Percentiles rank a stretch among this genome's conserved stretches.
These are phyloP conservation scores for Pseudococcus viburni DNA, from an alignment of 2,888 invertebrate species.

Conservation along the genomic window DNA sequence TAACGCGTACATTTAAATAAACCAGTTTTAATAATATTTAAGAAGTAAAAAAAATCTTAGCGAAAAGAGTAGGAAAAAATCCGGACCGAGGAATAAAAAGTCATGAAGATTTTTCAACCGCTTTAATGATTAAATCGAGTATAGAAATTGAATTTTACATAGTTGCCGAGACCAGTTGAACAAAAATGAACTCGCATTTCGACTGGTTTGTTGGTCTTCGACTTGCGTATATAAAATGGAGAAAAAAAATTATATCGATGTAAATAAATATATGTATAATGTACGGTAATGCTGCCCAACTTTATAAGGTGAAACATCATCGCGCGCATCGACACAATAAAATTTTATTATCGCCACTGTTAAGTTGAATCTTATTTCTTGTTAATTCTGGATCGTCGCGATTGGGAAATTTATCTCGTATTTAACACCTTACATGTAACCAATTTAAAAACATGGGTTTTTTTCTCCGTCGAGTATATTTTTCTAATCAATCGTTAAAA, in stretches of 20 bases:
- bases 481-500: constrained; percentile 51
- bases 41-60: not conserved
- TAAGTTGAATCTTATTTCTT: constrained; percentile 16
- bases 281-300: not conserved
- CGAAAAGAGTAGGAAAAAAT: constrained; percentile 5
- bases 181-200: constrained; percentile 27
- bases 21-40: constrained; percentile 33
- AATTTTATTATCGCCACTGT: constrained; percentile 50
- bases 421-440: constrained; percentile 46
- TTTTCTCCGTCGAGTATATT: not conserved
- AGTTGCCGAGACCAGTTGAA: constrained; percentile 47
- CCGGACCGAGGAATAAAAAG: not conserved
- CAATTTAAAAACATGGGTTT: constrained; percentile 50
- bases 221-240: not conserved
- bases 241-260: constrained; percentile 32
- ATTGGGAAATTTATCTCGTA: not conserved
- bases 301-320: constrained; percentile 8
- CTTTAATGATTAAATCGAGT: constrained; percentile 42
- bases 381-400: constrained; percentile 21
- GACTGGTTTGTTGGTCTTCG: not conserved
- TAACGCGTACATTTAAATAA: constrained; percentile 52
- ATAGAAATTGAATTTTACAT: constrained; percentile 41
- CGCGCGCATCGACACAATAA: constrained; percentile 34
- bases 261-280: not conserved
- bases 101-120: constrained; percentile 46